These are phyloP conservation scores for Numenius phaeopus DNA, from an alignment of 2,797 vertebrate genomes.

Conservation along the genomic window DNA sequence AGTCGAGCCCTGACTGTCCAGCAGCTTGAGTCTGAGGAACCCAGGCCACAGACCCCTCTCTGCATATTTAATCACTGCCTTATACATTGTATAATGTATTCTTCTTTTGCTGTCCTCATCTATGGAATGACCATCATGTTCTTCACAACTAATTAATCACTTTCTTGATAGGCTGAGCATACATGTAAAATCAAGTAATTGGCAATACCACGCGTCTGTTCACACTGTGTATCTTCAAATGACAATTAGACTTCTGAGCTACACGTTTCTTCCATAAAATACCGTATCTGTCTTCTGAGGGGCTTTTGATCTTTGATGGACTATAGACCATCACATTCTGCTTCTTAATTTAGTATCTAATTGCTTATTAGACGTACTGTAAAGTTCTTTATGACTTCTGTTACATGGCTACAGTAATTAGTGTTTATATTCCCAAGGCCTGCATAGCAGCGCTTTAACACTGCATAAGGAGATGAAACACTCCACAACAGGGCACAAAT, in stretches of 20 bases:
- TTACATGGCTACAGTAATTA: background rate
- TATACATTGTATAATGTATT: fast-evolving
- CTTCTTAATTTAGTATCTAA: constrained; percentile 21
- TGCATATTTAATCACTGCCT: background rate
- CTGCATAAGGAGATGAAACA: background rate
- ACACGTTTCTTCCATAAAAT: background rate
- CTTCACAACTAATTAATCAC: background rate
- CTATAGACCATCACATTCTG: background rate
- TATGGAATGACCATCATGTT: background rate
- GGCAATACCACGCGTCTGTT: background rate
- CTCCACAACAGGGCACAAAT: background rate
- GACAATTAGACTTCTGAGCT: background rate
- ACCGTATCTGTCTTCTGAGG: background rate
- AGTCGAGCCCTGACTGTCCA: background rate
- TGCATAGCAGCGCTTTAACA: background rate
- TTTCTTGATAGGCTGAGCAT: background rate
- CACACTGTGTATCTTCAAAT: background rate
- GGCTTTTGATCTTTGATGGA: background rate
- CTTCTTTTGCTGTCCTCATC: background rate
- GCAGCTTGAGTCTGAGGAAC: background rate
- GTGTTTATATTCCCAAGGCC: background rate
- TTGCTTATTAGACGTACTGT: background rate
- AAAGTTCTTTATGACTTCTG: constrained; percentile 9
- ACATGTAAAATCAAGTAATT: background rate
- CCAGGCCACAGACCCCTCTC: background rate